These are phyloP conservation scores for Ormyrus rosae DNA, from an alignment of 2,888 invertebrate genomes.

Conservation along the genomic window DNA sequence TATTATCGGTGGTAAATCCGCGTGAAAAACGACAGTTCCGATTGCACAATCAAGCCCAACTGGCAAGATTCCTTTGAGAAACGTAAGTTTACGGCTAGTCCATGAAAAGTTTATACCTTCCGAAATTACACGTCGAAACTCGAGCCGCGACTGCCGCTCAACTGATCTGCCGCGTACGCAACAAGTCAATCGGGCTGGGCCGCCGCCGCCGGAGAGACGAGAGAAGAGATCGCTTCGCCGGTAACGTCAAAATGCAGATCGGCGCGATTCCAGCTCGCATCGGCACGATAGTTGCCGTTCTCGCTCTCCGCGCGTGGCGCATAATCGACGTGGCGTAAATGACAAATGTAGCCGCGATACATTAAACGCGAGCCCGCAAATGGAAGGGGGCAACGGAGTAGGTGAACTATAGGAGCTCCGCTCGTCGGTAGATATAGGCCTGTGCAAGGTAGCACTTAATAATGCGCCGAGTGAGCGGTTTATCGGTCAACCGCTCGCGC, in stretches of 20 bases:
- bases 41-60: too few relatives aligned
- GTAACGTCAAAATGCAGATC: conserved; percentile 24
- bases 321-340: conserved; percentile 46
- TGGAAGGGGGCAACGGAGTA: too few relatives aligned
- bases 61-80: too few relatives aligned
- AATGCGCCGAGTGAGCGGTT: conserved; percentile 63
- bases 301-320: neutral
- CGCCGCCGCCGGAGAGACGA: neutral
- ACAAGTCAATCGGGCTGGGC: conserved; percentile 34
- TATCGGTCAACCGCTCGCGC: conserved; percentile 64
- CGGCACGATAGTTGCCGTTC: conserved; percentile 3
- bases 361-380: conserved; percentile 4
- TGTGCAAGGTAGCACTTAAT: conserved; percentile 45
- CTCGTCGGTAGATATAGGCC: neutral
- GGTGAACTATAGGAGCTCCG: neutral
- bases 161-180: conserved; percentile 3
- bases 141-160: neutral
- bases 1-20: too few relatives aligned
- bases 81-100: too few relatives aligned
- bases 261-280: conserved; percentile 18
- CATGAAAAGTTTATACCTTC: too few relatives aligned
- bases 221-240: conserved; percentile 11
- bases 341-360: conserved; percentile 39
- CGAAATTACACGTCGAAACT: neutral
- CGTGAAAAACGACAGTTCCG: too few relatives aligned